Evolutionary conservation across 2,888 invertebrate genomes (phyloP).

Genomic region (Agonopterix arenella): DNA sequence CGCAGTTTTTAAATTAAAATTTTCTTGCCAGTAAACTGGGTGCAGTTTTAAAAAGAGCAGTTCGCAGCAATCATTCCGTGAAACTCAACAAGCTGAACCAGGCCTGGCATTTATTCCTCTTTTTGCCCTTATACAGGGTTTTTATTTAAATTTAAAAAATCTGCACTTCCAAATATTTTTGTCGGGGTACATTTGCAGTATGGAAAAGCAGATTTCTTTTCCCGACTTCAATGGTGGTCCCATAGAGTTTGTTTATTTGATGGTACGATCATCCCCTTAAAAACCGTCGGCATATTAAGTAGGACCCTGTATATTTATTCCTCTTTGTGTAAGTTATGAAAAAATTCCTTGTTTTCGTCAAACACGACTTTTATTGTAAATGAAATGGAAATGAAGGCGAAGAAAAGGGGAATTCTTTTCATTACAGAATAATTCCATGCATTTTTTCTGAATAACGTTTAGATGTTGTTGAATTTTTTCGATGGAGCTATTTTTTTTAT

Average conservation of each 20-base stretch:
- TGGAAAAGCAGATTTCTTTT: too few species aligned
- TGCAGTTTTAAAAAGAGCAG: conserved; percentile 14
- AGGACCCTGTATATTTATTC: background rate
- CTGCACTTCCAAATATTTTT: too few species aligned
- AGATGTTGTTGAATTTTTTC: too few species aligned
- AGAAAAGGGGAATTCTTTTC: conserved; percentile 12
- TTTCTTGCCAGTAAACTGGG: conserved; percentile 23
- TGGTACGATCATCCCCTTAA: too few species aligned
- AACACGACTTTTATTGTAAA: conserved; percentile 2
- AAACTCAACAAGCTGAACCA: conserved; percentile 22
- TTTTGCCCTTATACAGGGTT: too few species aligned
- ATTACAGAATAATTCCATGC: conserved; percentile 5
- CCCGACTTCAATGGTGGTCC: too few species aligned
- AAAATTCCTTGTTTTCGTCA: conserved; percentile 15
- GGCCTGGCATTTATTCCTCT: conserved; percentile 12
- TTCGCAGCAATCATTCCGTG: conserved; percentile 27
- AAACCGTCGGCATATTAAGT: too few species aligned
- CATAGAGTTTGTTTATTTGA: too few species aligned
- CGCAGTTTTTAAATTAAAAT: conserved; percentile 15
- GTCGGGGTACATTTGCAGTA: too few species aligned
- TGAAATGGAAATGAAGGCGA: conserved; percentile 6
- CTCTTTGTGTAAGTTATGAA: conserved; percentile 9
- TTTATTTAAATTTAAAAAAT: too few species aligned
- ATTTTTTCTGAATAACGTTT: background rate
- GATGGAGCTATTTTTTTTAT: too few species aligned